Conservation (phyloP, 2,888 invertebrate genomes). For the Strigamia maritima region DNA sequence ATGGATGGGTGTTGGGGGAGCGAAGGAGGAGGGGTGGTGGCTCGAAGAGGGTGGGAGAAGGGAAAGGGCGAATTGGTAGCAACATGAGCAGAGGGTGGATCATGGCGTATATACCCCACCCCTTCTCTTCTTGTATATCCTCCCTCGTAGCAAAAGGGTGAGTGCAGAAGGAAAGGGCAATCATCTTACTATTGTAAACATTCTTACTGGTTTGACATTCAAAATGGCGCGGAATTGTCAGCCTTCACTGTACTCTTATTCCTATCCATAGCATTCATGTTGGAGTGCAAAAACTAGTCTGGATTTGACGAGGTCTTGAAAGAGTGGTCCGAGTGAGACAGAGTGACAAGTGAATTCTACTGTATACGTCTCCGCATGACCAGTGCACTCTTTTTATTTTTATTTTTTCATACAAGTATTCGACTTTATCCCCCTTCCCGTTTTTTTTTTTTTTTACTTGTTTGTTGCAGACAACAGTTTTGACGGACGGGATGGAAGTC, state of each 20-base stretch:
- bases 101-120: constrained; percentile 26
- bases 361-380: constrained; percentile 28
- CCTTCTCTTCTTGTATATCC: constrained; percentile 26
- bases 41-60: constrained; percentile 26
- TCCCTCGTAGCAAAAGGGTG: constrained; percentile 34
- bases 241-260: constrained; percentile 9
- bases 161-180: constrained; percentile 24
- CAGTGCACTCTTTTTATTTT: constrained; percentile 5
- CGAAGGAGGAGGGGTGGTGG: constrained; percentile 6
- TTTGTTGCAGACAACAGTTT: constrained; percentile 12
- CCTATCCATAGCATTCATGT: constrained; percentile 7
- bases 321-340: constrained; percentile 29
- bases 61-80: constrained; percentile 33
- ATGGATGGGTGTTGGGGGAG: constrained; percentile 36
- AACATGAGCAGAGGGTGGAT: constrained; percentile 36
- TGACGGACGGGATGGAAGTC: constrained; percentile 25
- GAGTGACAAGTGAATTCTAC: constrained; percentile 37
- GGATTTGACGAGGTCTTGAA: constrained; percentile 38
- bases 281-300: constrained; percentile 34
- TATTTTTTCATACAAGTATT: constrained; percentile 12
- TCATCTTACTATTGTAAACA: constrained; percentile 28
- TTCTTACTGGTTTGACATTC: constrained; percentile 9
- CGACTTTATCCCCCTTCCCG: neutral
- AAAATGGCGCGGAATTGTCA: constrained; percentile 12
- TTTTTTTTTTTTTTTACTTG: neutral